These are phyloP conservation scores for Dolichomitus sp. DNA, from an alignment of 2,888 invertebrate genomes.

Conservation along the genomic window DNA sequence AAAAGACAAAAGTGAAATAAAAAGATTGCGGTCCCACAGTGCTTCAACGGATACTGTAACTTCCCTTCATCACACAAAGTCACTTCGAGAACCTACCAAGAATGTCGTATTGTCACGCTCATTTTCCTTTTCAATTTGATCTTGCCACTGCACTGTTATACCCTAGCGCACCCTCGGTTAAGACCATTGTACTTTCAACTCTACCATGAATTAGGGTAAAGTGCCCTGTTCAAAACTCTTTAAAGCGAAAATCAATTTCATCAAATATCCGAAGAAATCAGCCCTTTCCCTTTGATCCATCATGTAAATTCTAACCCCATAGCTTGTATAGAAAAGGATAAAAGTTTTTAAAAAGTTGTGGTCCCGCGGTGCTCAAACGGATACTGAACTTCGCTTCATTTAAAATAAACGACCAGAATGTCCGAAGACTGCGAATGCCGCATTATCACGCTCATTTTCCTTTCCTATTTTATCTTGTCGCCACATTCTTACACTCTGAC, in stretches of 20 bases:
- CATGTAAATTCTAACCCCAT: neutral
- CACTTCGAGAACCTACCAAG: constrained; percentile 26
- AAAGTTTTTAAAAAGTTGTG: neutral
- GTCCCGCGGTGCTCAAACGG: constrained; percentile 14
- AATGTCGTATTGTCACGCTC: constrained; percentile 62
- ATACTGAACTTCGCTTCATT: constrained; percentile 36
- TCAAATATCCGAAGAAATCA: too few species aligned
- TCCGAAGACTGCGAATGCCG: constrained; percentile 41
- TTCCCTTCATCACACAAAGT: constrained; percentile 26
- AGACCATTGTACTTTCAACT: neutral
- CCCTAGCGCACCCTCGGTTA: constrained; percentile 18
- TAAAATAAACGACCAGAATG: constrained; percentile 19
- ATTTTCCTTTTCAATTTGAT: constrained; percentile 50
- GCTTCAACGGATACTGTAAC: constrained; percentile 30
- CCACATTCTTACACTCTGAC: constrained; percentile 25
- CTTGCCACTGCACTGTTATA: constrained; percentile 26
- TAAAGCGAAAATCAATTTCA: too few species aligned
- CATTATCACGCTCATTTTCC: constrained; percentile 55
- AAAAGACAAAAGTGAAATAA: constrained; percentile 6
- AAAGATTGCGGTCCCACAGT: neutral
- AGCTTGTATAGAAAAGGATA: constrained; percentile 14
- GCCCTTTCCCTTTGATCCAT: too few species aligned
- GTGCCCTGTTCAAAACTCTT: too few species aligned
- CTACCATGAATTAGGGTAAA: too few species aligned
- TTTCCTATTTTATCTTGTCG: constrained; percentile 51